These are phyloP conservation scores for Ormyrus labotus DNA, from an alignment of 2,888 invertebrate species.

Conservation along the genomic window DNA sequence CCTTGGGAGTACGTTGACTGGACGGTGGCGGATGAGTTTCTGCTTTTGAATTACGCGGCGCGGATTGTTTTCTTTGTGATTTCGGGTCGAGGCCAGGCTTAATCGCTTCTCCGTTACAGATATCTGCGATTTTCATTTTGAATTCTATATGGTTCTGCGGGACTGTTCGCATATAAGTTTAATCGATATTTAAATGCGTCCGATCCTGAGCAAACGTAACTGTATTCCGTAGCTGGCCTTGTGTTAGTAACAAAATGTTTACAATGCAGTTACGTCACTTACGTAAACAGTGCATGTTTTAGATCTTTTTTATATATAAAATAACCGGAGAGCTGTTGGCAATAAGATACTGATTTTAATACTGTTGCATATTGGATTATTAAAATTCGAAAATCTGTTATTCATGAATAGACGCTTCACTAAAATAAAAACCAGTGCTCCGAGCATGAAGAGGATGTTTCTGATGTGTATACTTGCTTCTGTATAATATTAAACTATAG, in stretches of 20 bases:
- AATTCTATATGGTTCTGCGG: too few relatives aligned
- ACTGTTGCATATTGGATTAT: slow-evolving; percentile 1
- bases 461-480: not conserved
- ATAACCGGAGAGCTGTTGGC: not conserved
- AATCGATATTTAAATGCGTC: too few relatives aligned
- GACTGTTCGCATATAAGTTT: too few relatives aligned
- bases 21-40: slow-evolving; percentile 17
- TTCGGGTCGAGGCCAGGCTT: slow-evolving; percentile 13
- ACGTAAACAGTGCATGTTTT: too few relatives aligned
- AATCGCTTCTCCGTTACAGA: too few relatives aligned
- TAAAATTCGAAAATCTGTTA: not conserved
- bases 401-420: not conserved
- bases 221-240: not conserved
- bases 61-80: not conserved
- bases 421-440: not conserved
- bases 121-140: slow-evolving; percentile 19
- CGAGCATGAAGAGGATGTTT: not conserved
- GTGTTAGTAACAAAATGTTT: too few relatives aligned
- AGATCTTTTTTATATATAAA: too few relatives aligned
- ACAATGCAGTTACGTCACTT: too few relatives aligned
- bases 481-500: not conserved
- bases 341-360: not conserved
- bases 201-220: too few relatives aligned
- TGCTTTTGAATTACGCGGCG: slow-evolving; percentile 20
- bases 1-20: slow-evolving; percentile 28